A percentile compares a stretch with the other conserved stretches of the same genome.
These are phyloP conservation scores for Diplazon laetatorius DNA, from an alignment of 2,888 invertebrate genomes.

Conservation along the genomic window DNA sequence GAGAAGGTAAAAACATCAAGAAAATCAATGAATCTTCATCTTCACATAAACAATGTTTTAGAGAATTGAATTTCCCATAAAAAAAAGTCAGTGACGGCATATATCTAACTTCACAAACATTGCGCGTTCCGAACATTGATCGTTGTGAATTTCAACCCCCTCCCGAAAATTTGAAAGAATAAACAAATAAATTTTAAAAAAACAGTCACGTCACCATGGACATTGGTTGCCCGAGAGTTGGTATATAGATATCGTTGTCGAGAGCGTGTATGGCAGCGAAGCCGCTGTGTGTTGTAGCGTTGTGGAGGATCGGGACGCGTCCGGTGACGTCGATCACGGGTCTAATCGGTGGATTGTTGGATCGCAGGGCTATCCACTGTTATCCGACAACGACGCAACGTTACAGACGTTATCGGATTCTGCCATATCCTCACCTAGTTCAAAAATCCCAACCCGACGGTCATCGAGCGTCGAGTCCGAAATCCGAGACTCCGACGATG, in stretches of 20 bases:
- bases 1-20: too few species aligned
- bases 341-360: slow-evolving; percentile 80
- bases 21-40: too few species aligned
- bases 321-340: slow-evolving; percentile 73
- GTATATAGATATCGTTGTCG: slow-evolving; percentile 50
- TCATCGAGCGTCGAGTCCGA: slow-evolving; percentile 28
- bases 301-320: slow-evolving; percentile 76
- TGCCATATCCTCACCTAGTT: slow-evolving; percentile 74
- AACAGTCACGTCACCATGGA: background rate
- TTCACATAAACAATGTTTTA: too few species aligned
- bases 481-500: slow-evolving; percentile 39
- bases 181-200: background rate
- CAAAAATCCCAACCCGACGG: slow-evolving; percentile 57
- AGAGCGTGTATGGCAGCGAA: slow-evolving; percentile 70
- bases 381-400: slow-evolving; percentile 71
- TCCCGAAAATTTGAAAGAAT: background rate
- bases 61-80: too few species aligned
- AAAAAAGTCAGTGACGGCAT: too few species aligned
- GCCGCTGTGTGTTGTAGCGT: slow-evolving; percentile 77
- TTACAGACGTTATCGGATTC: slow-evolving; percentile 74
- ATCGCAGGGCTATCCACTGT: slow-evolving; percentile 76
- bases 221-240: background rate
- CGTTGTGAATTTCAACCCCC: too few species aligned
- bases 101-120: too few species aligned
- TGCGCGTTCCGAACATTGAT: too few species aligned